Percentiles rank a stretch among this genome's conserved stretches.
phyloP scores from a whole-genome alignment of 1,140 invertebrate species.

The Xylocopa sonorina region DNA sequence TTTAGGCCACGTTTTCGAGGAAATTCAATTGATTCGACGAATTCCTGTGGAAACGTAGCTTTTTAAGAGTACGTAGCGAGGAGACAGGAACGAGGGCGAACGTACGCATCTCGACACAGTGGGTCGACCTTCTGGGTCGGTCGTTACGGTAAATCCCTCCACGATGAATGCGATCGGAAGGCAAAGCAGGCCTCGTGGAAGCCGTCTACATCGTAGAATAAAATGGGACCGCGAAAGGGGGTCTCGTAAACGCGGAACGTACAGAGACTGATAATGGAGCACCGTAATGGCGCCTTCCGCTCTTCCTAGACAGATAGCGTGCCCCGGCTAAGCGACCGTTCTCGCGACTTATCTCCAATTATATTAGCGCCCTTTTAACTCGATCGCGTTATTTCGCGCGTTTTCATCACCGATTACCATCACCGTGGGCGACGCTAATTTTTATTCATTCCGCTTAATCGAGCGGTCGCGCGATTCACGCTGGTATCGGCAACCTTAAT shows the following conservation, averaged over 20 bases:
- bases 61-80: too few relatives aligned
- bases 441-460: too few relatives aligned
- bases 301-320: constrained; percentile 55
- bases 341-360: constrained; percentile 18
- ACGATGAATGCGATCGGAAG: neutral
- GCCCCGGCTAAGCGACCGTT: constrained; percentile 5
- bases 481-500: neutral
- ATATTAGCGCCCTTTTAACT: too few relatives aligned
- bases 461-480: too few relatives aligned
- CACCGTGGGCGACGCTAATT: too few relatives aligned
- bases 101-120: neutral
- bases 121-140: constrained; percentile 6
- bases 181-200: neutral
- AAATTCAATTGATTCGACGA: too few relatives aligned
- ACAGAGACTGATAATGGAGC: constrained; percentile 9
- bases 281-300: neutral
- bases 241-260: constrained; percentile 34
- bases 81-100: neutral
- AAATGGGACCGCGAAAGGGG: neutral
- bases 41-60: too few relatives aligned
- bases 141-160: constrained; percentile 37
- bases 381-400: too few relatives aligned
- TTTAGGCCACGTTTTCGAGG: too few relatives aligned
- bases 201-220: neutral
- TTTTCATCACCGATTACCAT: too few relatives aligned